Conservation (phyloP, 2,797 vertebrate genomes). For the Sebastes cheni region DNA sequence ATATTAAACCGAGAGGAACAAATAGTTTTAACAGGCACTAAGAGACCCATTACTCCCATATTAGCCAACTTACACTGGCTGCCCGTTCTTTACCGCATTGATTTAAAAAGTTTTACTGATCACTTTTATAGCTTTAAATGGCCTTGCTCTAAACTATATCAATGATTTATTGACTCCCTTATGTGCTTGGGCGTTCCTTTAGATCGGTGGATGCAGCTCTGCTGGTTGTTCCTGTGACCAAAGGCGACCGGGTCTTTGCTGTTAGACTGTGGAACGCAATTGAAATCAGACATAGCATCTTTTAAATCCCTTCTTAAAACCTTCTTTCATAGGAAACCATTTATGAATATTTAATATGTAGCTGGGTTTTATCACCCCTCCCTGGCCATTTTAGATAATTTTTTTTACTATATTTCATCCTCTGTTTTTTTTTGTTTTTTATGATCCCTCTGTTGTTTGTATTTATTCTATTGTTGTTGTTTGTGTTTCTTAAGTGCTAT, state of each 20-base stretch:
- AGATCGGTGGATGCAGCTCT: too few relatives aligned
- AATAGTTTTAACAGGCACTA: not conserved
- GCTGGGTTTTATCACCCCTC: not conserved
- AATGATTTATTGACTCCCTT: too few relatives aligned
- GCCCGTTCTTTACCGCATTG: not conserved
- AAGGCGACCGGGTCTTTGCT: too few relatives aligned
- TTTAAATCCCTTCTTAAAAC: not conserved
- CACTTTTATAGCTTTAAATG: not conserved
- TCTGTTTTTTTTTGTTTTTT: not conserved
- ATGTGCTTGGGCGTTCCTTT: too few relatives aligned
- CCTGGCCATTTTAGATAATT: not conserved
- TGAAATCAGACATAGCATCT: not conserved
- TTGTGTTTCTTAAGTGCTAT: not conserved
- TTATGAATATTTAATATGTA: not conserved
- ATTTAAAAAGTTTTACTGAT: not conserved
- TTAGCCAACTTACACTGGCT: not conserved
- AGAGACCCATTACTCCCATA: not conserved
- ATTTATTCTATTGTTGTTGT: not conserved
- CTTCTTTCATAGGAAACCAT: rapidly evolving
- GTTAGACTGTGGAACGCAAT: not conserved
- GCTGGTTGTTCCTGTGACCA: too few relatives aligned
- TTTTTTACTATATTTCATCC: not conserved
- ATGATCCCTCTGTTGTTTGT: not conserved
- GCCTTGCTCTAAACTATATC: not conserved
- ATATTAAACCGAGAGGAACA: not conserved